A percentile compares a stretch with the other conserved stretches of the same genome.
Conservation (phyloP, 2,113 vertebrate genomes). For the Tauraco erythrolophus region DNA sequence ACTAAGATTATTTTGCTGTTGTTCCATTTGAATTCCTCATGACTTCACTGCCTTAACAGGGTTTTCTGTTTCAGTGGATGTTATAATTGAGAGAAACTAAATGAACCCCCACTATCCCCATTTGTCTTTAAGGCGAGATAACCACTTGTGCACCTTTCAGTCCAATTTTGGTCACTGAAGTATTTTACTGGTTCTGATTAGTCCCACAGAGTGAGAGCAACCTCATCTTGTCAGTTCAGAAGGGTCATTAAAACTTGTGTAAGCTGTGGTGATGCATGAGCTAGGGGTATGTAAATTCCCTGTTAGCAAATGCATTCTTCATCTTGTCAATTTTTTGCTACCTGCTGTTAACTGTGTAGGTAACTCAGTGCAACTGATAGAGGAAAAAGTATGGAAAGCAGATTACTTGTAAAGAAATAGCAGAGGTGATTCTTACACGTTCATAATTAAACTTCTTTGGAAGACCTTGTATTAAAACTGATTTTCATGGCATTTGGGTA, state of each 20-base stretch:
- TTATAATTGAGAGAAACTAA: slow-evolving; percentile 29
- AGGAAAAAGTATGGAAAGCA: background rate
- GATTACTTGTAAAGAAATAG: background rate
- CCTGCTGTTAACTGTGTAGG: slow-evolving; percentile 30
- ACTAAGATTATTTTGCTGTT: background rate
- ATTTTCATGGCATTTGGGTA: background rate
- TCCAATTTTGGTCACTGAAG: slow-evolving; percentile 52
- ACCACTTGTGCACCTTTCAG: background rate
- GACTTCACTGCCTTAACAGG: background rate
- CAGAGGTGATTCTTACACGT: background rate
- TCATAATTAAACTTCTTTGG: background rate
- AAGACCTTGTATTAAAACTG: background rate
- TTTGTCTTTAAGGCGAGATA: slow-evolving; percentile 50
- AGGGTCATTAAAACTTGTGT: slow-evolving; percentile 50
- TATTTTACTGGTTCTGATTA: slow-evolving; percentile 67
- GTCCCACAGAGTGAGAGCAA: slow-evolving; percentile 40
- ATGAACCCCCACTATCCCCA: background rate
- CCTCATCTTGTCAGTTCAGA: slow-evolving; percentile 47
- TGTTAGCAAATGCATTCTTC: slow-evolving; percentile 41
- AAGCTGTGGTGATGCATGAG: slow-evolving; percentile 58
- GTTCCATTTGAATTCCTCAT: background rate
- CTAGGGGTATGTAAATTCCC: slow-evolving; percentile 64
- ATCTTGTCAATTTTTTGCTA: slow-evolving; percentile 53
- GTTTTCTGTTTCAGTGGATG: slow-evolving; percentile 1
- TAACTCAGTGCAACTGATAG: background rate